phyloP scores from a whole-genome alignment of 2,888 invertebrate genomes.

The Rhagonycha fulva region DNA sequence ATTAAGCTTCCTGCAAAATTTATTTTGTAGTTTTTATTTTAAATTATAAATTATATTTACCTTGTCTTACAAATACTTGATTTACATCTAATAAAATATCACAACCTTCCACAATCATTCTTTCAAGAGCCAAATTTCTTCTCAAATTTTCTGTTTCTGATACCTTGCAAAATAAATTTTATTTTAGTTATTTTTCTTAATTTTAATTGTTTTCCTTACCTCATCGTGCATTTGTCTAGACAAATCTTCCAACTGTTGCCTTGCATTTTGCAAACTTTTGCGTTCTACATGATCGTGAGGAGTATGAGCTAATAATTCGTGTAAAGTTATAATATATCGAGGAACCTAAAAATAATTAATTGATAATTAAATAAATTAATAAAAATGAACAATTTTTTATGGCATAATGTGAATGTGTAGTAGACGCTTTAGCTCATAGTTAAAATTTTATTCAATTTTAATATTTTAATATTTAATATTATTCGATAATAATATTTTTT shows the following conservation, averaged over 20 bases:
- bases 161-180: slow-evolving; percentile 59
- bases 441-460: too few species aligned
- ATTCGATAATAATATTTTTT: too few species aligned
- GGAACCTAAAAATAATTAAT: slow-evolving; percentile 68
- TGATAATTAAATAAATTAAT: too few species aligned
- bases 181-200: not conserved
- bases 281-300: slow-evolving; percentile 93
- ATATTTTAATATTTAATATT: too few species aligned
- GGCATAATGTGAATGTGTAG: too few species aligned
- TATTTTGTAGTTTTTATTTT: not conserved
- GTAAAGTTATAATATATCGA: slow-evolving; percentile 88
- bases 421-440: too few species aligned
- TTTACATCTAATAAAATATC: slow-evolving; percentile 91
- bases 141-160: slow-evolving; percentile 91
- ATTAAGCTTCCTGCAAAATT: slow-evolving; percentile 68
- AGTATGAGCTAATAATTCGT: slow-evolving; percentile 88
- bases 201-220: slow-evolving; percentile 53
- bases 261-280: slow-evolving; percentile 84
- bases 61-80: slow-evolving; percentile 91
- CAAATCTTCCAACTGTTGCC: slow-evolving; percentile 84
- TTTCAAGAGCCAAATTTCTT: slow-evolving; percentile 88
- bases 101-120: slow-evolving; percentile 93
- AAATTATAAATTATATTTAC: slow-evolving; percentile 52
- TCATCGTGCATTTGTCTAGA: slow-evolving; percentile 89
- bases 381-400: too few species aligned